Evolutionary conservation across 2,888 invertebrate species (phyloP), one percentile per base, ranked within the genome.

Genomic region (Digitonthophagus gazella): DNA sequence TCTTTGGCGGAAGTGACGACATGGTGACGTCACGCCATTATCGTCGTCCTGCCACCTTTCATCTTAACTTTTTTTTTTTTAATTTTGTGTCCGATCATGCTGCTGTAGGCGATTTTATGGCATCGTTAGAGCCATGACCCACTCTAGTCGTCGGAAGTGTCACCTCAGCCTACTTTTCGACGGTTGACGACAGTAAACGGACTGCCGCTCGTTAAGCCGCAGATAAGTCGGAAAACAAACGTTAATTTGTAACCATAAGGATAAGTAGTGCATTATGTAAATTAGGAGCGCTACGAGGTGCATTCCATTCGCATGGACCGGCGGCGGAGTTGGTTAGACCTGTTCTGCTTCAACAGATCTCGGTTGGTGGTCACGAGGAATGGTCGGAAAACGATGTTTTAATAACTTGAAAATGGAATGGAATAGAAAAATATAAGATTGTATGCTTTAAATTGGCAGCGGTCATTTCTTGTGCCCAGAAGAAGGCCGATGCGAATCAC

Each of bases 241-340:
- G 14, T n/a, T 61, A 61, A 61, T 61, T 61, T 61, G 61, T 61
- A 61, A 61, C 61, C 16, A 20, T 61, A 61, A 61, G 18, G 61
- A 20, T 61, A 61, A 61, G 61, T 61, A 61, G 61, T 20, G 20
- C 61, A 61, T 61, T 61, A 61, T 61, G 61, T 20, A 61, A 61
- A 61, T 61, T 44, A 20, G 19, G 18, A 61, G 18, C 18, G 61
- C 61, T 19, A 61, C 20, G 18, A 61, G 18, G 61, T 61, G 61
- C 61, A 61, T 61, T 61, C 61, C 61, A 11, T 44, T 44, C 28
- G 6, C 11, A 44, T 44, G 28, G 11, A 44, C 28, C 28, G 28
- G 2, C 28, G 28, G 28, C 28, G 28, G 28, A 44, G 11, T 44
- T 44, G 6, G 28, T 44, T 44, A 44, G 28, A 44, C 28, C 28